Evolutionary conservation across 1,140 invertebrate genomes (phyloP).

Genomic region (Drosophila nigrodunni): DNA sequence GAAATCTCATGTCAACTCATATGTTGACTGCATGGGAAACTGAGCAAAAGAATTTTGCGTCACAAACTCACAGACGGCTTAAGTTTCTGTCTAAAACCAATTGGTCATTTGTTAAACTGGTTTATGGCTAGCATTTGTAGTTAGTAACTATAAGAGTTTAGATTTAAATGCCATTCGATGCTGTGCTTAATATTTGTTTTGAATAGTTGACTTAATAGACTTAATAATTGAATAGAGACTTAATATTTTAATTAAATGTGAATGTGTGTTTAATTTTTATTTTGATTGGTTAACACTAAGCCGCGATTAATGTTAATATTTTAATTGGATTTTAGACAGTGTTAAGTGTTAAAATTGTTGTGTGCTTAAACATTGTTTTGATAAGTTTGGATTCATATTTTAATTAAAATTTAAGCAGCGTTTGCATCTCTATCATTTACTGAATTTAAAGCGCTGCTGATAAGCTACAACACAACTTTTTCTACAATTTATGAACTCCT

Average conservation of each 20-base stretch:
- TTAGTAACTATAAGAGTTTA: not conserved
- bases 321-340: too few relatives aligned
- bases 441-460: not conserved
- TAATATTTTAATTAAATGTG: too few relatives aligned
- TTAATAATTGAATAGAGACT: too few relatives aligned
- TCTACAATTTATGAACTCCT: conserved; percentile 5
- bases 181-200: not conserved
- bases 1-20: conserved; percentile 11
- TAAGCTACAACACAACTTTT: not conserved
- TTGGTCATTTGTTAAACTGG: not conserved
- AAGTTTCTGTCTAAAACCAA: not conserved
- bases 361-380: too few relatives aligned
- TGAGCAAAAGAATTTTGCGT: not conserved
- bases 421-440: not conserved
- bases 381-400: too few relatives aligned
- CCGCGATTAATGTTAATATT: too few relatives aligned
- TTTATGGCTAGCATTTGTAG: not conserved
- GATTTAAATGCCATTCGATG: not conserved
- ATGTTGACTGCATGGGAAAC: conserved; percentile 17
- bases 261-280: too few relatives aligned
- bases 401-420: too few relatives aligned
- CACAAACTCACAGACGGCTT: not conserved
- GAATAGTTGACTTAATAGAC: too few relatives aligned
- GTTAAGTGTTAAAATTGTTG: too few relatives aligned
- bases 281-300: too few relatives aligned